Evolutionary conservation across 1,140 invertebrate species (phyloP).

Genomic region (Drosophila jambulina): DNA sequence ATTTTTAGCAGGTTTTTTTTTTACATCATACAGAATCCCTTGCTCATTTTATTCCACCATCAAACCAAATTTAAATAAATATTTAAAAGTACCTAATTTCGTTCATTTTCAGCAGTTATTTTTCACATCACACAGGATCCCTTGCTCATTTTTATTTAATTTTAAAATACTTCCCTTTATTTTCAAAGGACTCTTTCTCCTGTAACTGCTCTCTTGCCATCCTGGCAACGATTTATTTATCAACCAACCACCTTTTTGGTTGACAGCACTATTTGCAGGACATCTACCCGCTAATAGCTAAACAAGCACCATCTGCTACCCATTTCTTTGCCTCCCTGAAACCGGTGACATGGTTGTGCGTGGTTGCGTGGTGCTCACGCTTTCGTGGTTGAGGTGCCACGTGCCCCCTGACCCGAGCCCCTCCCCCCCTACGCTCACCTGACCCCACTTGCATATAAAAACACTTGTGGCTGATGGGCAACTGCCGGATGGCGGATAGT

Average conservation of each 20-base stretch:
- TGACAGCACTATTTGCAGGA: constrained; percentile 35
- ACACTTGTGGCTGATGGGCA: constrained; percentile 73
- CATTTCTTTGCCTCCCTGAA: not conserved
- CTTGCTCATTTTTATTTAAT: not conserved
- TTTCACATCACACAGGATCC: not conserved
- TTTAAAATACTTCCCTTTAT: not conserved
- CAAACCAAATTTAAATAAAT: not conserved
- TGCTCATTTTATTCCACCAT: no score
- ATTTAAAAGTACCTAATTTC: not conserved
- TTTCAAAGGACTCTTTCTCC: no score
- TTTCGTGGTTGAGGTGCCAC: constrained; percentile 22
- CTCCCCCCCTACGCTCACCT: not conserved
- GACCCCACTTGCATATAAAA: constrained; percentile 42
- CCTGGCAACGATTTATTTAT: not conserved
- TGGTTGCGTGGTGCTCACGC: constrained; percentile 42
- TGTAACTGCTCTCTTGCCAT: not conserved
- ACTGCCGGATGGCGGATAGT: constrained; percentile 39
- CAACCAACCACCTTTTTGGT: not conserved
- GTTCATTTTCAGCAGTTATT: no score
- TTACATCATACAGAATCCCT: no score
- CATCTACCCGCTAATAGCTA: constrained; percentile 67
- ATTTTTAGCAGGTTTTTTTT: no score
- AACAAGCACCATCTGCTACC: constrained; percentile 57
- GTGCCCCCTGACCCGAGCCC: not conserved
- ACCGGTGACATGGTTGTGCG: constrained; percentile 67